Evolutionary conservation across 2,113 vertebrate species (phyloP).

Genomic region (Hymenochirus boettgeri): DNA sequence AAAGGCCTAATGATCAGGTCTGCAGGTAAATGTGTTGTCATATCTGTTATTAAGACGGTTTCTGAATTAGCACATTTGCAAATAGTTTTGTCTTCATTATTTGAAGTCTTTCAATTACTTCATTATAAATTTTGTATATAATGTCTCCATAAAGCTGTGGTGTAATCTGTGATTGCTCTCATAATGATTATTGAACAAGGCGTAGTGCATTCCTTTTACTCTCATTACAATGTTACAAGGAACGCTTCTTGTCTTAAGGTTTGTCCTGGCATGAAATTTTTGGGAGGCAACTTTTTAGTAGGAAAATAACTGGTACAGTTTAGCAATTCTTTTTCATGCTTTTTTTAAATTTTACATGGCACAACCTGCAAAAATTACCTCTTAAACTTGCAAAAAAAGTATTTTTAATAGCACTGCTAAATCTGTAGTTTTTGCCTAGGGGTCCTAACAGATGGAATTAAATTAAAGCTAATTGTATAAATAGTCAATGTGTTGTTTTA

Average conservation of each 20-base stretch:
- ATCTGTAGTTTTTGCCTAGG: not conserved
- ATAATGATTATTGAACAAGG: conserved; percentile 41
- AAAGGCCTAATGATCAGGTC: not conserved
- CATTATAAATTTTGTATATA: conserved; percentile 12
- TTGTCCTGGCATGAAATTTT: conserved; percentile 39
- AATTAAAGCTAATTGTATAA: conserved; percentile 10
- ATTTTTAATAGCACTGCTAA: not conserved
- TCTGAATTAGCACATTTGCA: conserved; percentile 3
- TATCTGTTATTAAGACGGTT: conserved; percentile 13
- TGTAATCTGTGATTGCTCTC: conserved; percentile 14
- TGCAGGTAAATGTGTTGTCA: conserved; percentile 7
- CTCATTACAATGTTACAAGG: conserved; percentile 20
- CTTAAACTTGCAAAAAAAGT: not conserved
- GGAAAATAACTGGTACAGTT: conserved; percentile 19
- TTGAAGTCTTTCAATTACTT: conserved; percentile 17
- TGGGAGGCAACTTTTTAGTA: conserved; percentile 33
- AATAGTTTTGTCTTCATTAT: conserved; percentile 19
- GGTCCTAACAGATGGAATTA: not conserved
- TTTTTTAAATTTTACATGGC: conserved; percentile 22
- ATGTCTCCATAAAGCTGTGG: conserved; percentile 30
- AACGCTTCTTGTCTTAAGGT: conserved; percentile 25
- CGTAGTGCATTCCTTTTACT: conserved; percentile 34
- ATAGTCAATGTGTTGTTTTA: conserved; percentile 16
- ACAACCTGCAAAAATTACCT: conserved; percentile 18
- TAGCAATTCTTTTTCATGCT: conserved; percentile 30